phyloP scores from a whole-genome alignment of 2,888 invertebrate species.

The Metacarcinus magister region DNA sequence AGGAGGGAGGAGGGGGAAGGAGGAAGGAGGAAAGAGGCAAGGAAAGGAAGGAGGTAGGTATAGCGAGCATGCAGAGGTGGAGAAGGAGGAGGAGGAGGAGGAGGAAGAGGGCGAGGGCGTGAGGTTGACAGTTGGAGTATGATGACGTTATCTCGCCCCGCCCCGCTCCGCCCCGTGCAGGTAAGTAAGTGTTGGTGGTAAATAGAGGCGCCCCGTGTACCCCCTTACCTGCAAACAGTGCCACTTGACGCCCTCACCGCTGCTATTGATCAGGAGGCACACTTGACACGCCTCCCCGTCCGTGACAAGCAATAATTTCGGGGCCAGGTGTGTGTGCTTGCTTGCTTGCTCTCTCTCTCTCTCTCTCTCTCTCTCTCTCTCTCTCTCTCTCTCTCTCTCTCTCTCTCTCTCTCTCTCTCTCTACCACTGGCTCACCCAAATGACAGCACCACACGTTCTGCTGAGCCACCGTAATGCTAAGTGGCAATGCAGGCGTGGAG shows the following conservation, averaged over 20 bases:
- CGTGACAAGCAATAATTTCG: conserved; percentile 7
- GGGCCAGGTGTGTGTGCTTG: background rate
- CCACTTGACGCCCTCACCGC: too few relatives aligned
- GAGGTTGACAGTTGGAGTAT: background rate
- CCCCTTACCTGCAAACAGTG: too few relatives aligned
- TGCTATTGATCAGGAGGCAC: background rate
- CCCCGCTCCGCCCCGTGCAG: too few relatives aligned
- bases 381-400: too few relatives aligned
- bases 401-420: too few relatives aligned
- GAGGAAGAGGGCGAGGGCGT: background rate
- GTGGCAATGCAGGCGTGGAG: background rate
- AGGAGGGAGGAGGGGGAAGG: background rate
- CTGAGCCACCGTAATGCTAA: background rate
- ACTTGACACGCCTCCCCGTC: too few relatives aligned
- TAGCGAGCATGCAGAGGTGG: too few relatives aligned
- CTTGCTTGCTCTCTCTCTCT: background rate
- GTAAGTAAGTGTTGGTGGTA: too few relatives aligned
- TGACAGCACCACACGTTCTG: background rate
- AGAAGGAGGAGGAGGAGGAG: background rate
- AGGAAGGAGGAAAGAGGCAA: background rate
- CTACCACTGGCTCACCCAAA: too few relatives aligned
- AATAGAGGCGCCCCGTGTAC: background rate
- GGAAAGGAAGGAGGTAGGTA: too few relatives aligned
- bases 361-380: background rate
- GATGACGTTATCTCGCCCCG: background rate